Base-by-base conservation (phyloP, 2,888 invertebrate genomes). In the Cephus runcator region DNA sequence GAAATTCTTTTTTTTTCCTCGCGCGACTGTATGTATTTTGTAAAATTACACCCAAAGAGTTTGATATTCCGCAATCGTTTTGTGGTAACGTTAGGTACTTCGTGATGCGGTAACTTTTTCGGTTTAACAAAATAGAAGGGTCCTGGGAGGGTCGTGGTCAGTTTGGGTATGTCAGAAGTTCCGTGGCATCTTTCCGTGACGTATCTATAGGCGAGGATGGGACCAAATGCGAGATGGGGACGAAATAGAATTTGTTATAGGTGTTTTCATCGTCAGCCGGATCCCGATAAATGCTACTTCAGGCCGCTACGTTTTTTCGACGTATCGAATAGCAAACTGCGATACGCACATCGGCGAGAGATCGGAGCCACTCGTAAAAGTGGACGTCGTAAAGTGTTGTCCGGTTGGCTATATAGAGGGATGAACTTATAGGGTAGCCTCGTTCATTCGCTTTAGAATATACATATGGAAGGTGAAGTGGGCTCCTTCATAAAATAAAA, bases 281-380 rank as follows among this genome's bases (percentile, higher is more conserved):
- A 15, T 56, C 23, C 23, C 56, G 56, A 56, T 56, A 56, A 56
- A 56, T 23, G 56, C 56, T 56, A 56, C 56, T 56, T 56, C 56
- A 56, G 56, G 56, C 23, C 56, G 56, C 56, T 23, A 56, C 56
- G 56, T 56, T 56, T 23, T 56, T 9, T 56, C 9, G 9, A 6
- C 23, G 56, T 56, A 56, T 56, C 56, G 56, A 56, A 56, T 56
- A 15, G 56, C 56, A 1, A 56, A 56, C 23, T 56, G 56, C 56
- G 56, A 56, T 56, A 23, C 56, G 23, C 56, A 23, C 56, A 56
- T 56, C 56, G 9, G 56, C 56, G 56, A 56, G 23, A 56, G 56
- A 56, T 56, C 56, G 56, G 80, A 85, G 82, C 77, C 77, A 75
- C 81, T 81, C 82, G 79, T 84, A 83, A 83, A 82, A 83, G 77